These are phyloP conservation scores for Lithophane socia DNA, from an alignment of 2,888 invertebrate genomes.

Conservation along the genomic window DNA sequence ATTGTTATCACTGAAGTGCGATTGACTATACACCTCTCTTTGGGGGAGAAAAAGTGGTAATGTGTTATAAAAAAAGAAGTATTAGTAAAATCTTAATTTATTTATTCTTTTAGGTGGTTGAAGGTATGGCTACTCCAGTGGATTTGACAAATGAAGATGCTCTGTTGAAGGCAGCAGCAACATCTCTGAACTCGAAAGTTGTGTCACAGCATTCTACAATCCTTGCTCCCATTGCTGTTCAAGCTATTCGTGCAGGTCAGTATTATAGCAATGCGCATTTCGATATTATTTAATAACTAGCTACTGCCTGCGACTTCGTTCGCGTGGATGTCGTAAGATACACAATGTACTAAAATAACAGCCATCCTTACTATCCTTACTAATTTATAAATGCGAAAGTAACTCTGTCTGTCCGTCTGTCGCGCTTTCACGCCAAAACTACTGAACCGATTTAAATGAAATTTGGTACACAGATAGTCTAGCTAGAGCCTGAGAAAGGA, in stretches of 20 bases:
- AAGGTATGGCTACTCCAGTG: slow-evolving; percentile 95
- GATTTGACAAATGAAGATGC: slow-evolving; percentile 96
- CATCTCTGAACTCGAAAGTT: slow-evolving; percentile 99
- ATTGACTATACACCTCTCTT: neutral
- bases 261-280: slow-evolving; percentile 20
- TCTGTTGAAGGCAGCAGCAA: slow-evolving; percentile 98
- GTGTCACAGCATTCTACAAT: slow-evolving; percentile 99
- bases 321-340: no score
- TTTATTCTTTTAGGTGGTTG: slow-evolving; percentile 90
- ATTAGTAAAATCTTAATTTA: slow-evolving; percentile 54
- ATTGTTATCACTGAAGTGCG: neutral
- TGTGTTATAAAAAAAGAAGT: neutral
- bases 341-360: no score
- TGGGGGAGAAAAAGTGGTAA: neutral
- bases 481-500: no score
- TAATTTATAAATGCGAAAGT: no score
- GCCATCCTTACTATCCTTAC: no score
- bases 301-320: no score
- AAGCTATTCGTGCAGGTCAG: slow-evolving; percentile 97
- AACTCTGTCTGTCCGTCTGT: no score
- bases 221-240: slow-evolving; percentile 98
- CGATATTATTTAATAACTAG: no score
- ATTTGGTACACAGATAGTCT: no score
- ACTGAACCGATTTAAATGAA: no score
- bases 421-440: no score